Base-by-base conservation (phyloP, 2,888 invertebrate species). In the Odontothrips loti region DNA sequence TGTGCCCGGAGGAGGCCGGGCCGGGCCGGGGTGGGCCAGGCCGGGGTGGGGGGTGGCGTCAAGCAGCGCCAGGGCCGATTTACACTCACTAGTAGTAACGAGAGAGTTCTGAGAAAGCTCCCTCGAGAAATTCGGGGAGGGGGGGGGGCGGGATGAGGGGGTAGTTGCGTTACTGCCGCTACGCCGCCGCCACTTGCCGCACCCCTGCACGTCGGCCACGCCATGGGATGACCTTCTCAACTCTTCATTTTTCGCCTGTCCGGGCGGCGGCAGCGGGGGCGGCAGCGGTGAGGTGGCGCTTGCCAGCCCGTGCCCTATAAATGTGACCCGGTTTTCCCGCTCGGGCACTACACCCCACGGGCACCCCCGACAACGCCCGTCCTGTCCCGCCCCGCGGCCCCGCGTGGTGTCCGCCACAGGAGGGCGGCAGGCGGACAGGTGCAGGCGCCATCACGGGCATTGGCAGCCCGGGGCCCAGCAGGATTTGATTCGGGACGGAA, bases 271-370 rank as follows among this genome's bases (percentile, higher is more conserved):
- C 58, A 15, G 34, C 34, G 34, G 34, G 34, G 34, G 34, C n/a
- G 51, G 1, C 9, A 10, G 51, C 51, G 51, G 51, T 10, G 20
- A 17, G 58, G 58, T 15, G 51, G 51, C 51, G 20, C 58, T 58
- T 17, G 58, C 58, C 58, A 17, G 58, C 58, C 68, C 68, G 23
- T 75, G 68, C 68, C 68, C 68, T 75, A 75, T 75, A 75, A 75
- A 75, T 75, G 68, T 75, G 68, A 75, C 68, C 68, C 27, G 68
- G 68, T 75, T 75, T 75, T 75, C 68, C 68, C 68, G 68, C 15
- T 6, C 58, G 17, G 58, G 58, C 58, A 58, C 58, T 58, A 17
- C 17, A 17, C 58, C 58, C 58, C 58, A 20, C 68, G 10, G 1
- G 23, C 27, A 27, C 23, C 68, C 27, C n/a, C 15, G 20, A 20